Conservation (phyloP, 2,113 vertebrate genomes). For the Oreochromis aureus region DNA sequence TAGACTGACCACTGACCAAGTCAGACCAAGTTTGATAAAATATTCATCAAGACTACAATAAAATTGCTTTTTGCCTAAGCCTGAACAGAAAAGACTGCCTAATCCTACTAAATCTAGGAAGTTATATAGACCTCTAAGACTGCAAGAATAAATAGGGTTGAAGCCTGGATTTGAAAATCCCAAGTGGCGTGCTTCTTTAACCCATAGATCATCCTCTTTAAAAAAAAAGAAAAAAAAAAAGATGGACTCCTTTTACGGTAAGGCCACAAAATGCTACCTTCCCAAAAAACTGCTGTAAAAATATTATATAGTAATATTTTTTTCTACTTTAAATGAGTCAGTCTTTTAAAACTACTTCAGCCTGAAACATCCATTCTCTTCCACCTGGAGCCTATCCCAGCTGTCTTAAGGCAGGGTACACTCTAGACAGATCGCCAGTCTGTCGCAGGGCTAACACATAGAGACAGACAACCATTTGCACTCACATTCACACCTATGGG, state of each 20-base stretch:
- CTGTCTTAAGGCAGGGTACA: not conserved
- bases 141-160: not conserved
- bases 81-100: not conserved
- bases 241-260: not conserved
- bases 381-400: not conserved
- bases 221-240: not conserved
- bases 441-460: not conserved
- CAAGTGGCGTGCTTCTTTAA: not conserved
- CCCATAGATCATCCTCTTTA: not conserved
- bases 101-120: not conserved
- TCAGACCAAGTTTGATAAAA: not conserved
- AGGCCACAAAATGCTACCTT: not conserved
- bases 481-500: not conserved
- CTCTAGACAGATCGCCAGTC: not conserved
- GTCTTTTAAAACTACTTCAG: not conserved
- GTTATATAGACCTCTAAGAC: not conserved
- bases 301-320: not conserved
- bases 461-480: not conserved
- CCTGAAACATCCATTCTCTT: not conserved
- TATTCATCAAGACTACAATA: not conserved
- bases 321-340: not conserved
- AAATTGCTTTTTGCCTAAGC: not conserved
- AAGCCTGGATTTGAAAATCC: slow-evolving; percentile 9
- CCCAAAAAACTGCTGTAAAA: not conserved
- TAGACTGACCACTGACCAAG: not conserved